A percentile compares a stretch with the other conserved stretches of the same genome.
phyloP scores from a whole-genome alignment of 2,113 vertebrate species.

The Apodemus speciosus region DNA sequence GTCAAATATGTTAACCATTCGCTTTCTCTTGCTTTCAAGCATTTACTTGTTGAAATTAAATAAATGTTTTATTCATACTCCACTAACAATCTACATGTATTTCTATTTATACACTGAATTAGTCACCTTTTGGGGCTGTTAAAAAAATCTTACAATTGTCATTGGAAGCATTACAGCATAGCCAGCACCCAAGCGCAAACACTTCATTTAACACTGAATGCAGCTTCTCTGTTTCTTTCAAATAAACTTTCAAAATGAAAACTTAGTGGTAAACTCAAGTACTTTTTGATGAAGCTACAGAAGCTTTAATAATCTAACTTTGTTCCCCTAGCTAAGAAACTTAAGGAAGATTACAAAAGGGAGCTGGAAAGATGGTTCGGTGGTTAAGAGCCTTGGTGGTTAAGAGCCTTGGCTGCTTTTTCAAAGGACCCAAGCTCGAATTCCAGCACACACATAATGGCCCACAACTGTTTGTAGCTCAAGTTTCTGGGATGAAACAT shows the following conservation, averaged over 20 bases:
- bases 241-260: conserved; percentile 48
- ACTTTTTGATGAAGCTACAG: not conserved
- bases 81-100: not conserved
- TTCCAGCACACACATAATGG: not conserved
- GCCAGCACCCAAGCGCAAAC: not conserved
- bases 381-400: not conserved
- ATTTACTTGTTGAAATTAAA: conserved; percentile 59
- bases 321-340: conserved; percentile 31
- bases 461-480: not conserved
- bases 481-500: not conserved
- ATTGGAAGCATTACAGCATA: conserved; percentile 37
- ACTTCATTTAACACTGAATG: not conserved
- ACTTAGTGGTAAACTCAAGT: not conserved
- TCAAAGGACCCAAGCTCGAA: not conserved
- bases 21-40: not conserved
- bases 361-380: not conserved
- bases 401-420: not conserved
- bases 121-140: not conserved
- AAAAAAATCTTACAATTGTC: conserved; percentile 53
- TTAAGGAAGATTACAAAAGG: not conserved
- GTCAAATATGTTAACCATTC: conserved; percentile 28
- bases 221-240: conserved; percentile 21
- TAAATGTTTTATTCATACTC: conserved; percentile 21
- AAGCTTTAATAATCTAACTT: conserved; percentile 31
- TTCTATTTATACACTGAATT: conserved; percentile 52